Percentiles rank a stretch among this genome's conserved stretches.
These are phyloP conservation scores for Stegana nigrithorax DNA, from an alignment of 2,888 invertebrate genomes.

Conservation along the genomic window DNA sequence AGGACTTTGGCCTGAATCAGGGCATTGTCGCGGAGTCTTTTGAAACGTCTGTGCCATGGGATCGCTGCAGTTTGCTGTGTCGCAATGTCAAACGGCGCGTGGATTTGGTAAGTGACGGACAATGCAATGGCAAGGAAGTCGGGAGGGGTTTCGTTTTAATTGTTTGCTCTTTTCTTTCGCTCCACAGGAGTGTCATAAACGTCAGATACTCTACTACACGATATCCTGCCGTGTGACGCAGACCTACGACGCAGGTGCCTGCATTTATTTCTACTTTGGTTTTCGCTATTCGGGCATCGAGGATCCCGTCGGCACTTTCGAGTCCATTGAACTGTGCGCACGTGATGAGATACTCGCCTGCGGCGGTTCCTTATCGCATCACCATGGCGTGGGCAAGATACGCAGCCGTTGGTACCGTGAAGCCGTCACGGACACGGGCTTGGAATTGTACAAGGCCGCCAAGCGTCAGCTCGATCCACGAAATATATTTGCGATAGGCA, in stretches of 20 bases:
- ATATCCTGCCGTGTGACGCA: conserved; percentile 92
- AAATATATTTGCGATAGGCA: conserved; percentile 93
- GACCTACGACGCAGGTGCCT: conserved; percentile 97
- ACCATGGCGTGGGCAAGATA: conserved; percentile 96
- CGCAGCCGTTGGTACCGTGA: conserved; percentile 87
- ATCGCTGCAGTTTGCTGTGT: conserved; percentile 84
- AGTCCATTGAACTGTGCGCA: conserved; percentile 87
- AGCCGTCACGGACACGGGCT: conserved; percentile 86
- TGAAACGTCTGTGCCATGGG: conserved; percentile 99
- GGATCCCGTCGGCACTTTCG: conserved; percentile 84
- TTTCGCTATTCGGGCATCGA: conserved; percentile 75
- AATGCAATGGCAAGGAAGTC: too few species aligned
- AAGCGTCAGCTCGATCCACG: conserved; percentile 92
- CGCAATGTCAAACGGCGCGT: conserved; percentile 89
- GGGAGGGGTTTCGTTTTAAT: not conserved
- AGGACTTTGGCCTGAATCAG: conserved; percentile 92
- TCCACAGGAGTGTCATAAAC: conserved; percentile 72
- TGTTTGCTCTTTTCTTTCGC: not conserved
- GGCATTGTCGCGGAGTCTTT: conserved; percentile 95
- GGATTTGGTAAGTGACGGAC: conserved; percentile 65
- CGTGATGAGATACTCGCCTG: conserved; percentile 91
- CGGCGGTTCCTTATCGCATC: conserved; percentile 88
- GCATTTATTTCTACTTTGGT: conserved; percentile 95
- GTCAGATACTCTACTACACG: conserved; percentile 74
- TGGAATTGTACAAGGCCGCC: conserved; percentile 81